phyloP scores from a whole-genome alignment of 2,797 vertebrate species.

The Moxostoma hubbsi region DNA sequence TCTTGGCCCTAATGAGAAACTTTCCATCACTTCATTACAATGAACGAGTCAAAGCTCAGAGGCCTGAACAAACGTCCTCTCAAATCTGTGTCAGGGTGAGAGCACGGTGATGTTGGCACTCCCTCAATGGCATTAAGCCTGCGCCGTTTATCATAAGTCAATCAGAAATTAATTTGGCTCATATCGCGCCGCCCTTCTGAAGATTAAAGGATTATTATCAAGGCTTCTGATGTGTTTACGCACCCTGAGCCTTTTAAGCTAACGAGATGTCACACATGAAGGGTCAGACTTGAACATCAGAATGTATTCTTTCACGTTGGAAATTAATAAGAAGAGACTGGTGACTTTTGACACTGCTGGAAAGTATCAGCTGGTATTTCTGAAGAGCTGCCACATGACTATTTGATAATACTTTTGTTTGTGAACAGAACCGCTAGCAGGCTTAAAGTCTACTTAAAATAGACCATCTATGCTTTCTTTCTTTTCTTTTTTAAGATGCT shows the following conservation, averaged over 20 bases:
- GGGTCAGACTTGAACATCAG: constrained; percentile 20
- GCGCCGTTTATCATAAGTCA: constrained; percentile 33
- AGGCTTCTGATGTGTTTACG: constrained; percentile 43
- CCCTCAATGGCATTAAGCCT: neutral
- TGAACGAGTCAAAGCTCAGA: neutral
- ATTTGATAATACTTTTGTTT: neutral
- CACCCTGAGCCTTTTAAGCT: constrained; percentile 41
- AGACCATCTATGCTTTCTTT: neutral
- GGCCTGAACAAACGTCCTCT: neutral
- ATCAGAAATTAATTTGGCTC: constrained; percentile 24
- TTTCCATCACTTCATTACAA: neutral
- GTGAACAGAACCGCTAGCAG: too few relatives aligned
- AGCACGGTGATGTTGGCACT: neutral
- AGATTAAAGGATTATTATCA: constrained; percentile 46
- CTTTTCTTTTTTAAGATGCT: neutral
- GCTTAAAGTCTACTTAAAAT: too few relatives aligned
- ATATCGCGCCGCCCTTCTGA: constrained; percentile 19
- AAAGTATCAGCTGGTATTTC: neutral
- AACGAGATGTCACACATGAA: constrained; percentile 31
- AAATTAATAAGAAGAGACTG: constrained; percentile 2
- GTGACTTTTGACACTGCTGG: constrained; percentile 10
- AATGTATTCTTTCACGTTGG: neutral
- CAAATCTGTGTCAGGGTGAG: neutral
- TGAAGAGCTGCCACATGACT: neutral
- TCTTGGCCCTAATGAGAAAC: constrained; percentile 17